Conservation (phyloP, 2,888 invertebrate species). For the Nomada fabriciana region DNA sequence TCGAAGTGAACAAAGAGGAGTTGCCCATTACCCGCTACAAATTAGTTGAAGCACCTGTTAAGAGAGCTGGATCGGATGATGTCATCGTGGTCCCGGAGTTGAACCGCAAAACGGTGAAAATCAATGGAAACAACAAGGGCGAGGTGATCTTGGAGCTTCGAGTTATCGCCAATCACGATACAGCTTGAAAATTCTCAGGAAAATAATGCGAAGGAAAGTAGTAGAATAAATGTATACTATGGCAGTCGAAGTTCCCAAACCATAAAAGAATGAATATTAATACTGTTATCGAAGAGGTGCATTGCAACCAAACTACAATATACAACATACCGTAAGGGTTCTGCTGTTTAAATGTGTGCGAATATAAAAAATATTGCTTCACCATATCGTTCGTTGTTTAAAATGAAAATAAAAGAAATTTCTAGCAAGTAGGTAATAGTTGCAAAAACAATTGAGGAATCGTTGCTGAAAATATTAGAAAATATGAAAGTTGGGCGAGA, state of each 20-base stretch:
- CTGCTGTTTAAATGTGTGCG: too few relatives aligned
- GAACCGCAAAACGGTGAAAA: conserved; percentile 73
- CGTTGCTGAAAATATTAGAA: too few relatives aligned
- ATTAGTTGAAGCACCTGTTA: conserved; percentile 69
- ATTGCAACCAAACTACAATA: too few relatives aligned
- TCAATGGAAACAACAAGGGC: conserved; percentile 74
- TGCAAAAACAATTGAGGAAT: too few relatives aligned
- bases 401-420: too few relatives aligned
- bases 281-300: too few relatives aligned
- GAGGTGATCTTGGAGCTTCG: conserved; percentile 80
- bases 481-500: too few relatives aligned
- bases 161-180: conserved; percentile 78
- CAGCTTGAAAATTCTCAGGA: conserved; percentile 13
- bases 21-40: conserved; percentile 72
- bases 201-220: not conserved
- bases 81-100: conserved; percentile 68
- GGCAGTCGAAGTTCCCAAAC: not conserved
- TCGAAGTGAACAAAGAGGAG: conserved; percentile 68
- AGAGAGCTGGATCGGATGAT: conserved; percentile 69
- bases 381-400: too few relatives aligned
- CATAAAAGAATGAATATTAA: not conserved
- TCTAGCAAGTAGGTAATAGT: too few relatives aligned
- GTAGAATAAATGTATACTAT: not conserved
- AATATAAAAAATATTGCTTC: too few relatives aligned
- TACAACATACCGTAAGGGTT: too few relatives aligned